A percentile compares a stretch with the other conserved stretches of the same genome.
These are phyloP conservation scores for Kuschelorhynchus macadamiae DNA, from an alignment of 2,888 invertebrate genomes.

Conservation along the genomic window DNA sequence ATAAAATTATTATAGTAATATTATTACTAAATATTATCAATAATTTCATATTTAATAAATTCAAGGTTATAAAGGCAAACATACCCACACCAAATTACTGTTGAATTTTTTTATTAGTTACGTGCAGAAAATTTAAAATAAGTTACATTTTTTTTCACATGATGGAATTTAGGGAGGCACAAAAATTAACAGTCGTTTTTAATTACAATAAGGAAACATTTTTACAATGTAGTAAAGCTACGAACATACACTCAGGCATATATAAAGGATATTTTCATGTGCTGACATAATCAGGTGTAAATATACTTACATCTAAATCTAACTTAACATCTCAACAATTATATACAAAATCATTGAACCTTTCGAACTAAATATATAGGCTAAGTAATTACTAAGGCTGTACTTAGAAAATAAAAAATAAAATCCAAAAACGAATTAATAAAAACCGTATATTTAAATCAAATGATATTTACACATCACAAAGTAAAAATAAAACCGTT, in stretches of 20 bases:
- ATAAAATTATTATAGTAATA: no score
- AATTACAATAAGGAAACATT: conserved; percentile 16
- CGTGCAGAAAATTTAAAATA: conserved; percentile 33
- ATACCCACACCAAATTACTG: background rate
- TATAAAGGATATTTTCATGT: conserved; percentile 48
- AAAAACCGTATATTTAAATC: no score
- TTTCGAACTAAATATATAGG: conserved; percentile 22
- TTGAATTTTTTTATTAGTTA: conserved; percentile 31
- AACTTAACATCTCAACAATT: conserved; percentile 25
- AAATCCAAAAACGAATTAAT: no score
- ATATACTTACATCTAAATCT: conserved; percentile 23
- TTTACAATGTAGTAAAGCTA: conserved; percentile 41
- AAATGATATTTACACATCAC: no score
- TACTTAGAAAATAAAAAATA: no score
- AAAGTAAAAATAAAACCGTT: no score
- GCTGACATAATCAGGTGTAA: conserved; percentile 43
- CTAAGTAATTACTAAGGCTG: no score
- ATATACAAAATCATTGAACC: conserved; percentile 22
- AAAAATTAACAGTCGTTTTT: conserved; percentile 33
- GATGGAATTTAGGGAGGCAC: conserved; percentile 36
- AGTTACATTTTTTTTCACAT: conserved; percentile 35
- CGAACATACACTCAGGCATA: conserved; percentile 41
- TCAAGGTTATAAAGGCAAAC: background rate
- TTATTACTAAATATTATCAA: no score
- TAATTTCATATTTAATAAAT: no score